phyloP scores from a whole-genome alignment of 2,888 invertebrate species.

The Gymnosoma rotundatum region DNA sequence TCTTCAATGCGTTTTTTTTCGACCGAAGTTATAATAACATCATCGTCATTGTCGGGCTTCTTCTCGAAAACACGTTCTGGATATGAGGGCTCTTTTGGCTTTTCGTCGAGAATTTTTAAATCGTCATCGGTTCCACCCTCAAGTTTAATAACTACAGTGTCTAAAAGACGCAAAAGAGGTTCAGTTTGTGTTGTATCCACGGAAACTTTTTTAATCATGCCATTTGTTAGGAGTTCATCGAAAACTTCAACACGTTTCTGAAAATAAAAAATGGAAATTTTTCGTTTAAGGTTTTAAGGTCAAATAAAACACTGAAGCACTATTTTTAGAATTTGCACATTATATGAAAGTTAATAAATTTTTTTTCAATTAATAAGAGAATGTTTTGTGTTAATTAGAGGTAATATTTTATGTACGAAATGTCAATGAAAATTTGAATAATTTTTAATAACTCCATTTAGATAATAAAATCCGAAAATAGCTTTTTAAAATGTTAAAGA shows the following conservation, averaged over 20 bases:
- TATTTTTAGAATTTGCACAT: too few species aligned
- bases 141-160: constrained; percentile 97
- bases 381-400: too few species aligned
- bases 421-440: too few species aligned
- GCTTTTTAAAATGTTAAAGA: too few species aligned
- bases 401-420: too few species aligned
- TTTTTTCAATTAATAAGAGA: too few species aligned
- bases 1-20: constrained; percentile 73
- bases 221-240: constrained; percentile 89
- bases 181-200: constrained; percentile 94
- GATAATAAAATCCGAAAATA: too few species aligned
- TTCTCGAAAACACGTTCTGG: constrained; percentile 76
- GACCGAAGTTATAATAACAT: constrained; percentile 76
- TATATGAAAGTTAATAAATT: too few species aligned
- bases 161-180: constrained; percentile 92
- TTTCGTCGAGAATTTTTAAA: constrained; percentile 91
- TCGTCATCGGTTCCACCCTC: constrained; percentile 97
- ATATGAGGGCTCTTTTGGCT: constrained; percentile 79
- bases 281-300: too few species aligned
- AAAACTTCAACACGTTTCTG: constrained; percentile 95
- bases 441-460: too few species aligned
- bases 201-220: constrained; percentile 88
- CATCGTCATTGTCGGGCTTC: constrained; percentile 73
- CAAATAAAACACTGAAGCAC: too few species aligned
- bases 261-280: constrained; percentile 64